Conservation (phyloP, 1,140 invertebrate species). For the Drosophila tropicalis region DNA sequence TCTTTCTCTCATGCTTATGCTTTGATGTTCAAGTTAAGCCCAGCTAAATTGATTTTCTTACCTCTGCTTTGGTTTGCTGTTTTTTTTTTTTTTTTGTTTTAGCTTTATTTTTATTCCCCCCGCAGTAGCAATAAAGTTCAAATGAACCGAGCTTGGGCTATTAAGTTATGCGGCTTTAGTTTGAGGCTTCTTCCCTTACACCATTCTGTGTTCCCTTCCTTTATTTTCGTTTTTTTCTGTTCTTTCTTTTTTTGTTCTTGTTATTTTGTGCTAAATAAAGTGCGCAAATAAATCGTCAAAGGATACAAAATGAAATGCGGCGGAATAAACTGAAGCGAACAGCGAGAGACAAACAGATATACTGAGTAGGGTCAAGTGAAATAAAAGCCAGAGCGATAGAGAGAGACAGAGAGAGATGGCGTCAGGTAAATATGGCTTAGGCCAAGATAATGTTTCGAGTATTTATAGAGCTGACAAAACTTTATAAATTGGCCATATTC, state of each 20-base stretch:
- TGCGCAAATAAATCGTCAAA: constrained; percentile 75
- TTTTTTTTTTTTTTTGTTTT: constrained; percentile 27
- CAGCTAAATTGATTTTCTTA: constrained; percentile 73
- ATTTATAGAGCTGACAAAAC: constrained; percentile 17
- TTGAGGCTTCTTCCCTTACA: neutral
- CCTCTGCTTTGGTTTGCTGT: constrained; percentile 10
- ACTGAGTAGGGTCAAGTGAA: too few species aligned
- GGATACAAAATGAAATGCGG: constrained; percentile 51
- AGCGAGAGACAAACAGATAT: constrained; percentile 21
- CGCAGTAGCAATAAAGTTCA: constrained; percentile 71
- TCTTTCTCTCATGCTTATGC: constrained; percentile 49
- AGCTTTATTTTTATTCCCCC: constrained; percentile 50
- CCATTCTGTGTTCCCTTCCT: neutral
- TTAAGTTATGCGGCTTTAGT: constrained; percentile 78
- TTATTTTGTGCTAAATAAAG: constrained; percentile 66
- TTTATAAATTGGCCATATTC: constrained; percentile 3
- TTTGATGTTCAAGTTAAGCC: constrained; percentile 77
- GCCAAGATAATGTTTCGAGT: constrained; percentile 1
- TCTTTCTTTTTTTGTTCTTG: constrained; percentile 8
- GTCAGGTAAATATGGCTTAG: constrained; percentile 17
- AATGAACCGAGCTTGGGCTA: constrained; percentile 67
- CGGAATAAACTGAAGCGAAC: constrained; percentile 54
- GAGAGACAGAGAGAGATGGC: constrained; percentile 17
- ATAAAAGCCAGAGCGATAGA: constrained; percentile 18
- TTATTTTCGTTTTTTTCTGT: neutral